Base-by-base conservation (phyloP, 1,140 invertebrate genomes). In the Drosophila elegans region DNA sequence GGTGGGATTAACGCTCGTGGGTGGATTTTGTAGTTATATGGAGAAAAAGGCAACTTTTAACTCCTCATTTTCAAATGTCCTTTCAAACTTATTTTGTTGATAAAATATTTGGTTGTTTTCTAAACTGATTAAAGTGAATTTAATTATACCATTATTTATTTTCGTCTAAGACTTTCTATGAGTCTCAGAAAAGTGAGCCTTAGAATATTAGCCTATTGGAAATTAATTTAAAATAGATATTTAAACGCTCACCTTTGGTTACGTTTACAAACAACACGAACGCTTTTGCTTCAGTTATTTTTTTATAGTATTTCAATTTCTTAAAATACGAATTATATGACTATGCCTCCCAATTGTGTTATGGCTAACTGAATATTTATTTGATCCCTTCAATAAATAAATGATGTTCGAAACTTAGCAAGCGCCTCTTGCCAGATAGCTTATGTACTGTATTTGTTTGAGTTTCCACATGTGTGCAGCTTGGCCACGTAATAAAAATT, bases 401-500 rank as follows among this genome's bases (percentile, higher is more conserved):
- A 1, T 6, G 39, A 3, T 55, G 5, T 54, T 0, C 2, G n/a
- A 44, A 75, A 61, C 42, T 42, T 12, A 25, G 7, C 6, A 29
- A 46, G 6, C 12, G 3, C 21, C 44, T 36, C 32, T 13, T 11
- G 21, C 44, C 16, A 36, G 7, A 52, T 6, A 2, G 12, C 41
- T 29, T 29, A 46, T 34, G 21, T 45, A 16, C 42, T 44, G 44
- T 51, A 34, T 52, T 25, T 60, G n/a, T 21, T 27, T 59, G 42
- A 56, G 38, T 41, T 36, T 7, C 29, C 48, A 25, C 68, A 27
- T 75, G 68, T 85, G 74, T 59, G 63, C 49, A 25, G 32, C 41
- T 69, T 76, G 81, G 74, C 68, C 81, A 81, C 82, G 82, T 80
- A 78, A 85, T 86, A 85, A 85, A 84, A 85, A 81, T 78, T 86